A percentile compares a stretch with the other conserved stretches of the same genome.
phyloP scores from a whole-genome alignment of 2,888 invertebrate genomes.

The Diarsia rubi region DNA sequence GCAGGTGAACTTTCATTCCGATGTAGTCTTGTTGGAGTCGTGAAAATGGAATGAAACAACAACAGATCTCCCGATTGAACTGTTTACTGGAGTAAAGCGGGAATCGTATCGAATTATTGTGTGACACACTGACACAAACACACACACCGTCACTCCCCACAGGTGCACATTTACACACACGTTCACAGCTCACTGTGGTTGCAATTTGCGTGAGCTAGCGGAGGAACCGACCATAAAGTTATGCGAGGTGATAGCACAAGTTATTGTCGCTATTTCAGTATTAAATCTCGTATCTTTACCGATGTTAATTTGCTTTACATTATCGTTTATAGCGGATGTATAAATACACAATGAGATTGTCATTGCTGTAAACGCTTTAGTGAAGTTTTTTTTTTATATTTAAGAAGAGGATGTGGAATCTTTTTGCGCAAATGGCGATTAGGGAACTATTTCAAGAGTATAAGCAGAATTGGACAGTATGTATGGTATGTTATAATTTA shows the following conservation, averaged over 20 bases:
- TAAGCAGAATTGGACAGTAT: neutral
- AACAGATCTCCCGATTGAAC: neutral
- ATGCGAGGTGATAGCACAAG: conserved; percentile 62
- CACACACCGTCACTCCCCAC: neutral
- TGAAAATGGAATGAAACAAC: neutral
- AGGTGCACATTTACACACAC: neutral
- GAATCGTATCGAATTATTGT: neutral
- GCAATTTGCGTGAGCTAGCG: conserved; percentile 60
- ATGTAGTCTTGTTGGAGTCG: neutral
- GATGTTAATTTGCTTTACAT: conserved; percentile 56
- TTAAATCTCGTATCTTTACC: conserved; percentile 63
- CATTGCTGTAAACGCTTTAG: conserved; percentile 24
- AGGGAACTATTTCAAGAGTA: neutral
- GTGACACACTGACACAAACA: conserved; percentile 17
- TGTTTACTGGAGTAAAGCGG: neutral
- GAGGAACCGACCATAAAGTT: conserved; percentile 59
- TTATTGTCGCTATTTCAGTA: conserved; percentile 56
- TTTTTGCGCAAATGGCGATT: neutral
- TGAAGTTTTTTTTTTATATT: neutral
- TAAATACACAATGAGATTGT: conserved; percentile 27
- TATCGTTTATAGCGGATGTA: conserved; percentile 58
- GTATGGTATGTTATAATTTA: too few species aligned
- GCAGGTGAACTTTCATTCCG: neutral
- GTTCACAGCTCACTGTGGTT: conserved; percentile 46
- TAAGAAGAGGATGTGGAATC: neutral